Conservation (phyloP, 1,140 invertebrate genomes). For the Drosophila pandora region DNA sequence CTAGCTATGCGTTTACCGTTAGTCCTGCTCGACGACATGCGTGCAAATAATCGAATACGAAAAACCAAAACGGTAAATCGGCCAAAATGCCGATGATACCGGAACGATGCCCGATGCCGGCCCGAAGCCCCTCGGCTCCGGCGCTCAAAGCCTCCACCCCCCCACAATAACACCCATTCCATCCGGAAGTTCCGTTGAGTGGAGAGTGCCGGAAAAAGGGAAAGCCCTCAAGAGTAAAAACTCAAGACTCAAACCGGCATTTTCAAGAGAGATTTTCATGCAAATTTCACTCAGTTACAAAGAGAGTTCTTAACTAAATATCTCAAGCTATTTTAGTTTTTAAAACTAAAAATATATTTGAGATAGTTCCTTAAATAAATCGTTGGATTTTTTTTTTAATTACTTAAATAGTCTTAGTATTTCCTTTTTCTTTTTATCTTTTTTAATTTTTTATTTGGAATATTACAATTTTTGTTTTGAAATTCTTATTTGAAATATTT, state of each 20-base stretch:
- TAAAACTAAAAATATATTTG: background rate
- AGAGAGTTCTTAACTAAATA: background rate
- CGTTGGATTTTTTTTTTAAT: background rate
- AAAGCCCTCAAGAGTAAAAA: background rate
- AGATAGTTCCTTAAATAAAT: too few relatives aligned
- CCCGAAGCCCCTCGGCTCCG: conserved; percentile 22
- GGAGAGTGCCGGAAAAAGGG: background rate
- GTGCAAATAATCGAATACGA: conserved; percentile 59
- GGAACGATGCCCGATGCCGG: conserved; percentile 1
- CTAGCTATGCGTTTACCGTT: conserved; percentile 45
- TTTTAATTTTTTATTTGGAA: background rate
- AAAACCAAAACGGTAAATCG: conserved; percentile 17
- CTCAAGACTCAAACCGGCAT: background rate
- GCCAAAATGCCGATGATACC: conserved; percentile 47
- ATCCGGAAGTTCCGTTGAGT: background rate
- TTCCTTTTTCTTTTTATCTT: background rate
- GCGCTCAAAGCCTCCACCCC: background rate
- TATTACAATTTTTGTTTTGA: background rate
- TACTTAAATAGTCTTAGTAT: background rate
- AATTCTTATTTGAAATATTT: background rate
- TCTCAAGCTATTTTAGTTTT: background rate
- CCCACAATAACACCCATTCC: background rate
- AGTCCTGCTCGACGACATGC: conserved; percentile 78
- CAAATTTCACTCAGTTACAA: background rate
- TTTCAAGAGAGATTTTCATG: background rate